These are phyloP conservation scores for Lasiurus borealis DNA, from an alignment of 2,113 vertebrate species.

Conservation along the genomic window DNA sequence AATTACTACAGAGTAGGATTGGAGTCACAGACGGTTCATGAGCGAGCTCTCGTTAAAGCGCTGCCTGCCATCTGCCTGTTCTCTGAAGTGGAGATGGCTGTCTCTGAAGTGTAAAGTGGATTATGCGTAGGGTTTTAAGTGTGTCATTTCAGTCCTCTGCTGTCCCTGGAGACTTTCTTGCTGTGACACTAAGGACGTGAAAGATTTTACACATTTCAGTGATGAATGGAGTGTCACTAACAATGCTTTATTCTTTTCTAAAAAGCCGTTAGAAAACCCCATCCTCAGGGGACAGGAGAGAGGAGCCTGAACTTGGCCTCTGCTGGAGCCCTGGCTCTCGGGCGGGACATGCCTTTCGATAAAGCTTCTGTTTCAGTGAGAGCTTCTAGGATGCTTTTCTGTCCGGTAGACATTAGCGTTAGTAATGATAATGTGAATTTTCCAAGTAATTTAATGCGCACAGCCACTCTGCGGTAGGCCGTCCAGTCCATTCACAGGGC, in stretches of 20 bases:
- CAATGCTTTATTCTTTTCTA: slow-evolving; percentile 2
- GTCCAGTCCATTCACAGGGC: not conserved
- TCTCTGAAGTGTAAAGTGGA: not conserved
- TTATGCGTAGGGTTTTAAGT: not conserved
- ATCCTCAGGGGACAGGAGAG: not conserved
- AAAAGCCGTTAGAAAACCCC: not conserved
- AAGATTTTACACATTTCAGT: slow-evolving; percentile 37
- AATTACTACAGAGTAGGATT: slow-evolving; percentile 62
- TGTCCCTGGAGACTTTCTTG: not conserved
- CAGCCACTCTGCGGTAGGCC: not conserved
- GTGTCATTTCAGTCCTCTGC: not conserved
- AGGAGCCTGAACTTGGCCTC: not conserved
- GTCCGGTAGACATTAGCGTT: not conserved
- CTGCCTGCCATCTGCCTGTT: slow-evolving; percentile 68
- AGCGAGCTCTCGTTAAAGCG: slow-evolving; percentile 32
- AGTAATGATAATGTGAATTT: not conserved
- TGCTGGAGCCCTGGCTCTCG: not conserved
- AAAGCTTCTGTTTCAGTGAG: slow-evolving; percentile 7
- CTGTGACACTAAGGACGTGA: not conserved
- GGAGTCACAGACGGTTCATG: slow-evolving; percentile 49
- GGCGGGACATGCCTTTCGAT: not conserved
- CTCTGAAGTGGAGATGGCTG: slow-evolving; percentile 34
- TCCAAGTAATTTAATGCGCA: not conserved
- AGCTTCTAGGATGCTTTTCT: not conserved
- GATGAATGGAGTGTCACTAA: not conserved